A percentile compares a stretch with the other conserved stretches of the same genome.
Evolutionary conservation across 2,113 vertebrate species (phyloP).

Genomic region (Otis tarda): DNA sequence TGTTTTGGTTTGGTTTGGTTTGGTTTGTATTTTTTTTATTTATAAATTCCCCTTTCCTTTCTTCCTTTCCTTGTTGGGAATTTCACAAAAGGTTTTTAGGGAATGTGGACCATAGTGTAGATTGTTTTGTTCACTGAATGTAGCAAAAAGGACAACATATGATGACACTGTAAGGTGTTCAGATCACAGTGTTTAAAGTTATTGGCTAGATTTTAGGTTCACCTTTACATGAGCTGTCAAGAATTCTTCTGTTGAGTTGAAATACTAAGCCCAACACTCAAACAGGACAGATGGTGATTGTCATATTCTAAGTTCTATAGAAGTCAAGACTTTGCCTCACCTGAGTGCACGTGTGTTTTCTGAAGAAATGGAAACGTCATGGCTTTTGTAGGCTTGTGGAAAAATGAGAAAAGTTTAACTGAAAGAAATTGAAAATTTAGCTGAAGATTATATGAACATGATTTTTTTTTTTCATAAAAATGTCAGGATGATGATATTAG

Average conservation of each 20-base stretch:
- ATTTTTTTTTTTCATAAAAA: neutral
- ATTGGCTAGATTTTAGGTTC: neutral
- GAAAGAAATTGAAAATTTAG: neutral
- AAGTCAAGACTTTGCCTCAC: neutral
- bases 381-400: neutral
- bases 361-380: neutral
- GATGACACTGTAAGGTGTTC: neutral
- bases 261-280: neutral
- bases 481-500: neutral
- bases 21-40: neutral
- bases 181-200: neutral
- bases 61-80: neutral
- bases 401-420: neutral
- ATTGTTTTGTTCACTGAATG: neutral
- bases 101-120: neutral
- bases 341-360: neutral
- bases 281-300: neutral
- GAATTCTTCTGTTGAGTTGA: neutral
- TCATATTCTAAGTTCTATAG: neutral
- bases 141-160: neutral
- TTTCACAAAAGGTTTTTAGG: neutral
- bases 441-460: no score
- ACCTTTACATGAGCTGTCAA: neutral
- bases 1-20: neutral
- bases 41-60: slow-evolving; percentile 4